Percentiles rank a stretch among this genome's conserved stretches.
Evolutionary conservation across 2,797 vertebrate species (phyloP).

Genomic region (Monodelphis domestica): DNA sequence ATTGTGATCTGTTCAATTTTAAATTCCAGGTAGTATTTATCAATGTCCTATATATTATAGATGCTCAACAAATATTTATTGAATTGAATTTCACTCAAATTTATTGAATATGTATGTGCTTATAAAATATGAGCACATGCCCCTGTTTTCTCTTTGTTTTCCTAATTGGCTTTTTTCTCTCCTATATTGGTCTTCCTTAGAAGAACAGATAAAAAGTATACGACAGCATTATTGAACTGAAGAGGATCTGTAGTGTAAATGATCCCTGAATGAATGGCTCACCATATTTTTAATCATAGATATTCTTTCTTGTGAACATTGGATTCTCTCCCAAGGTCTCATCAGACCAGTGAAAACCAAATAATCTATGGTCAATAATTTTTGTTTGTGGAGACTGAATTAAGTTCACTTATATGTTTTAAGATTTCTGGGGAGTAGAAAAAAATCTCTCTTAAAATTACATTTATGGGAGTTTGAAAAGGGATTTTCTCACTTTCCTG

Average conservation of each 20-base stretch:
- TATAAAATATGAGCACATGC: neutral
- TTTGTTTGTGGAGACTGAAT: constrained; percentile 15
- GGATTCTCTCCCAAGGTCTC: neutral
- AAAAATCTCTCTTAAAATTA: constrained; percentile 24
- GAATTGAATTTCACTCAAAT: neutral
- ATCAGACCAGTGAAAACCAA: constrained; percentile 34
- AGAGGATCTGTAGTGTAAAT: neutral
- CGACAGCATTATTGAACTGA: constrained; percentile 17
- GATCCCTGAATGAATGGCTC: neutral
- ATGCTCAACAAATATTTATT: neutral
- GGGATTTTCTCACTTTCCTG: constrained; percentile 5
- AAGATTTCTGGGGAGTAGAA: constrained; percentile 33
- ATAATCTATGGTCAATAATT: constrained; percentile 1
- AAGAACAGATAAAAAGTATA: constrained; percentile 13
- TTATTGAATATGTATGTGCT: neutral
- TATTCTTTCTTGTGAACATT: constrained; percentile 12
- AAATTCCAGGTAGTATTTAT: neutral
- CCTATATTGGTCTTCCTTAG: constrained; percentile 19
- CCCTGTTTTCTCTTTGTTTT: neutral
- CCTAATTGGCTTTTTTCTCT: neutral
- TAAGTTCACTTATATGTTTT: constrained; percentile 33
- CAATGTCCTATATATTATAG: neutral
- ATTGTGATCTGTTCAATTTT: neutral
- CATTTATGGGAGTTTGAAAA: constrained; percentile 39
- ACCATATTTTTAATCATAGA: neutral